These are phyloP conservation scores for Xiphophorus hellerii DNA, from an alignment of 2,113 vertebrate species.

Conservation along the genomic window DNA sequence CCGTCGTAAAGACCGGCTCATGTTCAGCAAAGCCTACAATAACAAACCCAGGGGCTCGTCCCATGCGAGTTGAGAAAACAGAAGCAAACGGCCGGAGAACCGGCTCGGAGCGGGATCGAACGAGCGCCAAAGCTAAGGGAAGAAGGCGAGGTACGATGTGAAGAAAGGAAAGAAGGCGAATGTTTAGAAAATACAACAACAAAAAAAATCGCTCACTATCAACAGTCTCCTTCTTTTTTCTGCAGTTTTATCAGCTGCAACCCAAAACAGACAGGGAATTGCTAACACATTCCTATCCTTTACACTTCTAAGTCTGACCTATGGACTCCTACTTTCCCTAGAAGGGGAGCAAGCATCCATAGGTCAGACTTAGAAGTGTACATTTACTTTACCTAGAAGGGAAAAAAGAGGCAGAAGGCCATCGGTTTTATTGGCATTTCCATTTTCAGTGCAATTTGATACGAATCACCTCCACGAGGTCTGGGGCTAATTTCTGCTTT, in stretches of 20 bases:
- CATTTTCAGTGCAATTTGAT: constrained; percentile 88
- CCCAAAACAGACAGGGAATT: constrained; percentile 14
- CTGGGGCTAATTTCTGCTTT: constrained; percentile 81
- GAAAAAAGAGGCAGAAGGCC: constrained; percentile 65
- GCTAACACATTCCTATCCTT: constrained; percentile 37
- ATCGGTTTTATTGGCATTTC: constrained; percentile 88
- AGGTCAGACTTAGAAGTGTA: background rate
- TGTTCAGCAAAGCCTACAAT: constrained; percentile 99
- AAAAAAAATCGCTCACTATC: constrained; percentile 11
- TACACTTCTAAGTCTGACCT: constrained; percentile 80
- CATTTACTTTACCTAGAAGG: constrained; percentile 61
- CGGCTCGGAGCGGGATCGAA: constrained; percentile 42
- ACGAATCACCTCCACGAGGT: constrained; percentile 85
- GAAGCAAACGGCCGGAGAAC: constrained; percentile 75
- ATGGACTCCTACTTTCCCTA: constrained; percentile 69
- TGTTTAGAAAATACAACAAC: background rate
- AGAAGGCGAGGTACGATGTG: constrained; percentile 50
- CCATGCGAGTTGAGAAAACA: constrained; percentile 87
- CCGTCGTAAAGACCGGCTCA: constrained; percentile 96
- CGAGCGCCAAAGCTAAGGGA: constrained; percentile 16
- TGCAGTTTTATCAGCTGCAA: constrained; percentile 1
- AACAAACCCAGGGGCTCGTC: constrained; percentile 93
- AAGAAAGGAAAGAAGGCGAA: constrained; percentile 9
- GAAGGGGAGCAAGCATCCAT: constrained; percentile 26
- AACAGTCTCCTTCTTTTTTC: background rate